phyloP scores from a whole-genome alignment of 1,140 invertebrate genomes.

The Aphelinus atriplicis region DNA sequence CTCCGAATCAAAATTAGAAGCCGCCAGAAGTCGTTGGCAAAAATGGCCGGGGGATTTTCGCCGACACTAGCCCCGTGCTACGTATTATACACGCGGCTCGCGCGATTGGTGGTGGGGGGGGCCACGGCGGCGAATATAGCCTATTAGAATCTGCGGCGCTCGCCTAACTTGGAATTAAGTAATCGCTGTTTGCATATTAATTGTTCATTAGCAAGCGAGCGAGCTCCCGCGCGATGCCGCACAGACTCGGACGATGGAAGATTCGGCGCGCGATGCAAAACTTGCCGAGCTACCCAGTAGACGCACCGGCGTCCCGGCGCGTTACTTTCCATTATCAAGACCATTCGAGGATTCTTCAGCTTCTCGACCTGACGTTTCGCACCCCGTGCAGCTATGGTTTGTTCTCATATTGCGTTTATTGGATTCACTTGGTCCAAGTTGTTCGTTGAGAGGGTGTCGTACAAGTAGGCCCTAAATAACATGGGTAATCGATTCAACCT shows the following conservation, averaged over 20 bases:
- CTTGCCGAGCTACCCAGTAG: not conserved
- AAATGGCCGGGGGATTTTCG: not conserved
- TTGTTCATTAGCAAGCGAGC: constrained; percentile 57
- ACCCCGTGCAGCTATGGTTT: not conserved
- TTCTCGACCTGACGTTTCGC: not conserved
- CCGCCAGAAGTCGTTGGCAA: constrained; percentile 17
- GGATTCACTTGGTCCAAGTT: too few relatives aligned
- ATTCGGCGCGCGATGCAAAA: constrained; percentile 17
- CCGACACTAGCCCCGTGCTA: too few relatives aligned
- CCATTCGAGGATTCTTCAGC: constrained; percentile 9
- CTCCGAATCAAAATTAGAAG: constrained; percentile 7
- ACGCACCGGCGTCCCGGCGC: constrained; percentile 8
- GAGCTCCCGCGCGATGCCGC: not conserved
- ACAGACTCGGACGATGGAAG: constrained; percentile 4
- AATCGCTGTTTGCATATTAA: constrained; percentile 65
- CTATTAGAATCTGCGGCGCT: constrained; percentile 52
- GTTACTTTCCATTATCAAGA: constrained; percentile 21
- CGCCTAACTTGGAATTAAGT: constrained; percentile 60
- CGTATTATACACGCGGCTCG: too few relatives aligned
- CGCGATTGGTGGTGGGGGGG: too few relatives aligned
- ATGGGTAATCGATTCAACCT: too few relatives aligned
- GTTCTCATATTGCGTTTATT: not conserved
- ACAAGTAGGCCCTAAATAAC: too few relatives aligned
- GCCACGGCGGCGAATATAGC: constrained; percentile 39
- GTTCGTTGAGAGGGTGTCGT: too few relatives aligned